Conservation (phyloP, 2,797 vertebrate genomes). For the Peromyscus eremicus region DNA sequence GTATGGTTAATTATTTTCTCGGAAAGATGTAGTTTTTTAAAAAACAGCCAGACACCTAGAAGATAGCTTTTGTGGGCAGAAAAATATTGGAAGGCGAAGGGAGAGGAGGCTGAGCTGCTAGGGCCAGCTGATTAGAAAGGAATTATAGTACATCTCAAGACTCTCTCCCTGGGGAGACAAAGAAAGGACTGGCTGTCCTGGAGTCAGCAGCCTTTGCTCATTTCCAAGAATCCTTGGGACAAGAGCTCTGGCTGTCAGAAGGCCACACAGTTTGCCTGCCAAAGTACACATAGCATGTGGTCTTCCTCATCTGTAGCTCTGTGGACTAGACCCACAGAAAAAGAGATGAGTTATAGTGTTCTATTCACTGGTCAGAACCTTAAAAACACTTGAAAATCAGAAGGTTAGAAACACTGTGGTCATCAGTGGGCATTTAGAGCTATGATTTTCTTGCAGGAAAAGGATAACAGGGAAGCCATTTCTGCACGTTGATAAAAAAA, state of each 20-base stretch:
- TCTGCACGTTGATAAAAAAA: constrained; percentile 46
- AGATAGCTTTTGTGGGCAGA: background rate
- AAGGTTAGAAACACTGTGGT: constrained; percentile 28
- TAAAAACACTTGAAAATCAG: constrained; percentile 45
- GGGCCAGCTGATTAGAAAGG: constrained; percentile 54
- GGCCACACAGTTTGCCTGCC: constrained; percentile 50
- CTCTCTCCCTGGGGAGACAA: background rate
- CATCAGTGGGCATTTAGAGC: constrained; percentile 14
- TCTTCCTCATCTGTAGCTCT: constrained; percentile 52
- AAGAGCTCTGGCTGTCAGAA: constrained; percentile 67
- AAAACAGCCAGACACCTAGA: background rate
- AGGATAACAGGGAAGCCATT: constrained; percentile 28
- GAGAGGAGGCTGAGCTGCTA: background rate
- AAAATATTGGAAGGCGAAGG: background rate
- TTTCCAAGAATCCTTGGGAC: constrained; percentile 76
- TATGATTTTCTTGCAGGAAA: constrained; percentile 40
- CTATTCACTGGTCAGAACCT: constrained; percentile 47
- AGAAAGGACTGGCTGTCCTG: constrained; percentile 19
- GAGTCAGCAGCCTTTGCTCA: constrained; percentile 65
- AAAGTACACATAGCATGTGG: constrained; percentile 71
- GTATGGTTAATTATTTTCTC: constrained; percentile 38
- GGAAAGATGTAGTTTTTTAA: background rate
- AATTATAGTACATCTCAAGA: constrained; percentile 54
- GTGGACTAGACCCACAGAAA: constrained; percentile 39
- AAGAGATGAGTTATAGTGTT: constrained; percentile 49